These are phyloP conservation scores for Cyprichromis sp. DNA, from an alignment of 2,113 vertebrate genomes.

Conservation along the genomic window DNA sequence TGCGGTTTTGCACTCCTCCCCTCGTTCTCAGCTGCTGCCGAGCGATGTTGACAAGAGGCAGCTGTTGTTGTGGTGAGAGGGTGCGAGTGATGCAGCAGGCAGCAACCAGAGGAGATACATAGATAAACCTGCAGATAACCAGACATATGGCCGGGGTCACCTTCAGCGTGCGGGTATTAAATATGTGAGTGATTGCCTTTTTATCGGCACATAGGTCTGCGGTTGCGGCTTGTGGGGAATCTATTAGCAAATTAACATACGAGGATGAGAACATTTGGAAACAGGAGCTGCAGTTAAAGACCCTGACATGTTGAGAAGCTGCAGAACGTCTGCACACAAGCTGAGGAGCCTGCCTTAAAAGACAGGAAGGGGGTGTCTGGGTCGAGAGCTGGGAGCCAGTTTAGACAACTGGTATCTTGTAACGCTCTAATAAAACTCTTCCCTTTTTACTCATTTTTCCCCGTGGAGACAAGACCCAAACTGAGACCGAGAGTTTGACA, in stretches of 20 bases:
- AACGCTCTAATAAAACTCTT: slow-evolving; percentile 36
- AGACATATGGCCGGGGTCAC: neutral
- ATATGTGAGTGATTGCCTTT: neutral
- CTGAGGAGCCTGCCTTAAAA: neutral
- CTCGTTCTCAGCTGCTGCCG: slow-evolving; percentile 48
- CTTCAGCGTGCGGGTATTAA: neutral
- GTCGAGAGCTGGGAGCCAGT: neutral
- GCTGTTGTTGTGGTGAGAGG: slow-evolving; percentile 45
- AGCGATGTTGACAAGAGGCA: slow-evolving; percentile 47
- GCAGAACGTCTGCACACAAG: neutral
- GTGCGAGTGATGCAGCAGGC: slow-evolving; percentile 38
- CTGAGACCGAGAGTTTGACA: neutral
- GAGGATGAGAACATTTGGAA: slow-evolving; percentile 1
- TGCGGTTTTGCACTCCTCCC: slow-evolving; percentile 27
- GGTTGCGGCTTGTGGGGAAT: neutral
- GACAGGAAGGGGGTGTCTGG: neutral
- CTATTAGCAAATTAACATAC: neutral
- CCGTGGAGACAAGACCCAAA: neutral
- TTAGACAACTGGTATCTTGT: slow-evolving; percentile 38
- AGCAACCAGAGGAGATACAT: slow-evolving; percentile 7
- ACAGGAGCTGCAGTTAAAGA: neutral
- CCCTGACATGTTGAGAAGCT: neutral
- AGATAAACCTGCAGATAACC: slow-evolving; percentile 14
- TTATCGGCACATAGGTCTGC: neutral
- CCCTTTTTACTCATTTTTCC: neutral